A percentile compares a stretch with the other conserved stretches of the same genome.
Evolutionary conservation across 1,140 invertebrate genomes (phyloP).

Genomic region (Cydia fagiglandana): DNA sequence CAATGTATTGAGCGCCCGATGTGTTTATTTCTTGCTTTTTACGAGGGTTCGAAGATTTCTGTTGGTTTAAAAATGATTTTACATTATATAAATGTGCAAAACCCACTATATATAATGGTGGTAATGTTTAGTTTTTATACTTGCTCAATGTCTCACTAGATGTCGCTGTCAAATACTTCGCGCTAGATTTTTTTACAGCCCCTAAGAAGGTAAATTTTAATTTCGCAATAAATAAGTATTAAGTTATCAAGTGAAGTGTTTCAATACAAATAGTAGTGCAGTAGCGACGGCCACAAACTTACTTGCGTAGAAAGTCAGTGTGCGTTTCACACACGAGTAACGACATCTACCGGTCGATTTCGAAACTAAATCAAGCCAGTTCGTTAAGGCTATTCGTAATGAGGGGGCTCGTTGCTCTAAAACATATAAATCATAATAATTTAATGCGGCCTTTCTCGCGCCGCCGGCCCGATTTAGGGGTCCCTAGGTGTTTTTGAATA

Average conservation of each 20-base stretch:
- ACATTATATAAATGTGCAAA: too few relatives aligned
- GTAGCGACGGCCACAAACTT: too few relatives aligned
- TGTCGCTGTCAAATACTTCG: too few relatives aligned
- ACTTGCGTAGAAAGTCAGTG: too few relatives aligned
- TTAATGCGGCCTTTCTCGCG: slow-evolving; percentile 64
- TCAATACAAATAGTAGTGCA: too few relatives aligned
- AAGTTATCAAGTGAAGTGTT: too few relatives aligned
- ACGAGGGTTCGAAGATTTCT: slow-evolving; percentile 9
- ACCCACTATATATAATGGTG: too few relatives aligned
- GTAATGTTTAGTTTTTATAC: too few relatives aligned
- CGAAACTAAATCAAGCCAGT: neutral
- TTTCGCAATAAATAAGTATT: too few relatives aligned
- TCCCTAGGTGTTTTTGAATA: neutral
- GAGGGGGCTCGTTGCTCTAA: slow-evolving; percentile 53
- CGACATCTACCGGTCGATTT: neutral
- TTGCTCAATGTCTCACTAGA: too few relatives aligned
- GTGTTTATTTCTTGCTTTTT: neutral
- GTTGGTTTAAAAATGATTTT: neutral
- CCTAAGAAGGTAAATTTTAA: too few relatives aligned
- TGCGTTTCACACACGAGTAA: neutral
- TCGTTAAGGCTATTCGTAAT: neutral
- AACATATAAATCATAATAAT: slow-evolving; percentile 78
- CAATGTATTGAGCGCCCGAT: slow-evolving; percentile 52
- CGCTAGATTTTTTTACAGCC: too few relatives aligned
- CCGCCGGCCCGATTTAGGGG: slow-evolving; percentile 42